These are phyloP conservation scores for Macropus fuliginosus DNA, from an alignment of 2,797 vertebrate species.

Conservation along the genomic window DNA sequence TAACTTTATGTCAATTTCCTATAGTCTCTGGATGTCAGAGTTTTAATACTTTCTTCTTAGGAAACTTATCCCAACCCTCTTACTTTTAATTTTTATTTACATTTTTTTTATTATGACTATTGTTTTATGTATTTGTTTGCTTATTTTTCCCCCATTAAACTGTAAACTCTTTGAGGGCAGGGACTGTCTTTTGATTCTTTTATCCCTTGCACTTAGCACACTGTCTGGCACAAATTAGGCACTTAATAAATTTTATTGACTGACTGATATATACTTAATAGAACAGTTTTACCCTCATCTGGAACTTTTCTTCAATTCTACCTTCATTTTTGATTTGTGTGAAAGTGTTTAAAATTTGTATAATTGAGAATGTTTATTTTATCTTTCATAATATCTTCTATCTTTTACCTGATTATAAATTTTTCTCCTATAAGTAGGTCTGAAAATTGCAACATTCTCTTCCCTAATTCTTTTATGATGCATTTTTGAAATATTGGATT, in stretches of 20 bases:
- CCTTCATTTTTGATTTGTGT: not conserved
- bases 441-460: not conserved
- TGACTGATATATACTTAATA: not conserved
- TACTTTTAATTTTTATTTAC: not conserved
- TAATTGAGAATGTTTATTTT: not conserved
- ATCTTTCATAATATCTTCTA: not conserved
- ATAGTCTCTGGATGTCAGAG: not conserved
- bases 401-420: too few relatives aligned
- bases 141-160: not conserved
- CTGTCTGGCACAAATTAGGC: not conserved
- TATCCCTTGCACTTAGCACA: not conserved
- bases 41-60: not conserved
- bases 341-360: not conserved
- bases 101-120: not conserved
- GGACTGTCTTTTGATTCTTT: not conserved
- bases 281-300: not conserved
- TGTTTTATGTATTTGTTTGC: not conserved
- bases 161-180: not conserved
- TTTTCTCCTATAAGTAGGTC: not conserved
- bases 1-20: not conserved
- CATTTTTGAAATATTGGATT: not conserved
- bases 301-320: not conserved
- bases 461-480: not conserved
- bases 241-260: not conserved
- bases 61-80: not conserved